Evolutionary conservation across 1,140 invertebrate species (phyloP).

Genomic region (Homalodisca vitripennis): DNA sequence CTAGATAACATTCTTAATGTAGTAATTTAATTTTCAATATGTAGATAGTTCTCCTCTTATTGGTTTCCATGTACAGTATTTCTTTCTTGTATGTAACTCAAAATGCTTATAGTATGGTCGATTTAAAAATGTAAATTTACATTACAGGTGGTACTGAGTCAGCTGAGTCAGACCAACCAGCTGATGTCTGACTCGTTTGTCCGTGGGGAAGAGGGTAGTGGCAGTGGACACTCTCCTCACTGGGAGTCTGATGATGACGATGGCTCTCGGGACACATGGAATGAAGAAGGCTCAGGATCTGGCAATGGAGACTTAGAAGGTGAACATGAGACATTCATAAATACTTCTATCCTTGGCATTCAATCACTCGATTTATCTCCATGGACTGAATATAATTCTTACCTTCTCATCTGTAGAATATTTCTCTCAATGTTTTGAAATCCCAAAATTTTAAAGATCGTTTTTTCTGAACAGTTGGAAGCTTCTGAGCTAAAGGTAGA

Average conservation of each 20-base stretch:
- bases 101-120: background rate
- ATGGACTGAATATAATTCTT: too few relatives aligned
- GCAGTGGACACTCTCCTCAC: slow-evolving; percentile 27
- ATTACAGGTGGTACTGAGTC: slow-evolving; percentile 29
- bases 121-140: too few relatives aligned
- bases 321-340: too few relatives aligned
- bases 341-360: too few relatives aligned
- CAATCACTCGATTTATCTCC: too few relatives aligned
- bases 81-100: background rate
- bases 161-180: slow-evolving; percentile 29
- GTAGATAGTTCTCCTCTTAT: background rate
- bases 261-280: background rate
- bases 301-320: slow-evolving; percentile 14
- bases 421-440: too few relatives aligned
- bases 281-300: slow-evolving; percentile 28
- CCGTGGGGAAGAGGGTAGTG: slow-evolving; percentile 29
- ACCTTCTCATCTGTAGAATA: too few relatives aligned
- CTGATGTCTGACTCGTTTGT: slow-evolving; percentile 30
- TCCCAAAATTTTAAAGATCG: too few relatives aligned
- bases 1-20: background rate
- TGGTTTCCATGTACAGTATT: background rate
- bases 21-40: background rate
- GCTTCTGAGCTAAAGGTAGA: too few relatives aligned
- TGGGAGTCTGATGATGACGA: slow-evolving; percentile 32
- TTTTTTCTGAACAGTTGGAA: too few relatives aligned